Evolutionary conservation across 1,140 invertebrate genomes (phyloP).

Genomic region (Acromyrmex charruanus): DNA sequence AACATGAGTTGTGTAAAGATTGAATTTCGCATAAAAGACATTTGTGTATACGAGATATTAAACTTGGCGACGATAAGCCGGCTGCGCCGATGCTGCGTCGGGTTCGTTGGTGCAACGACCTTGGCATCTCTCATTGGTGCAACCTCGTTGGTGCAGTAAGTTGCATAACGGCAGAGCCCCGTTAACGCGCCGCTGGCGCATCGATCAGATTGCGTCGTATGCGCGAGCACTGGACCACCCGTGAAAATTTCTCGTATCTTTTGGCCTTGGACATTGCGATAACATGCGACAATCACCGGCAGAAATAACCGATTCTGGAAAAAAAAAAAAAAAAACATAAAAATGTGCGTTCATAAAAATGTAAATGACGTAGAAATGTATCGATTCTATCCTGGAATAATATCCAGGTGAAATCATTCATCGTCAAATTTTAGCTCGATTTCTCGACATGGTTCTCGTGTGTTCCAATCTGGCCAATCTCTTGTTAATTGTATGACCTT

Average conservation of each 20-base stretch:
- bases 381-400: conserved; percentile 1
- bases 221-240: conserved; percentile 26
- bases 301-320: neutral
- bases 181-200: conserved; percentile 51
- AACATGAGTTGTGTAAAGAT: neutral
- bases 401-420: neutral
- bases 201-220: conserved; percentile 63
- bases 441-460: neutral
- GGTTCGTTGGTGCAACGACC: conserved; percentile 60
- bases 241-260: neutral
- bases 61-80: conserved; percentile 22
- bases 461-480: neutral
- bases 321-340: neutral
- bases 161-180: conserved; percentile 54
- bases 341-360: too few species aligned
- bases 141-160: conserved; percentile 61
- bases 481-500: neutral
- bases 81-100: conserved; percentile 47
- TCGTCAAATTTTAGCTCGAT: neutral
- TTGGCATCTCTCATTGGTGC: conserved; percentile 57
- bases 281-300: neutral
- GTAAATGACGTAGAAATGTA: neutral
- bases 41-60: neutral
- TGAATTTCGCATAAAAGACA: neutral
- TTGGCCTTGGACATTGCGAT: neutral